A percentile compares a stretch with the other conserved stretches of the same genome.
Conservation (phyloP, 2,888 invertebrate species). For the Heliconius aoede region DNA sequence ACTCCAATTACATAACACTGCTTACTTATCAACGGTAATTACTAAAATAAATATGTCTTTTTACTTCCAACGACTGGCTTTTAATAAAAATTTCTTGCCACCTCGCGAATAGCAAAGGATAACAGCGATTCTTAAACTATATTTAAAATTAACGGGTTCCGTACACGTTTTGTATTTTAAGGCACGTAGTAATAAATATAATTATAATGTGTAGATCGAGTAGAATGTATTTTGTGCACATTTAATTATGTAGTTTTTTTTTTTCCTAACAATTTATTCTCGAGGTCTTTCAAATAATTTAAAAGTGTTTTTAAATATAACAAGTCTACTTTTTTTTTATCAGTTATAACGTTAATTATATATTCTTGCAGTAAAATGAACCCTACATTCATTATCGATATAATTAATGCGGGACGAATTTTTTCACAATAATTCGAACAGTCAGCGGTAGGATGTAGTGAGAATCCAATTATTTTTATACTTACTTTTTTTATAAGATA, state of each 20-base stretch:
- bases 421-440: background rate
- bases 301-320: background rate
- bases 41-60: conserved; percentile 38
- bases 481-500: too few relatives aligned
- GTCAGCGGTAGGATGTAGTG: background rate
- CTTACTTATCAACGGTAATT: conserved; percentile 27
- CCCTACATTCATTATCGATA: conserved; percentile 1
- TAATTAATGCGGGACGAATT: background rate
- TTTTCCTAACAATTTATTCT: background rate
- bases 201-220: background rate
- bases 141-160: conserved; percentile 13
- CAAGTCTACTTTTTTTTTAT: background rate
- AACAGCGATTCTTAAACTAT: conserved; percentile 26
- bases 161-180: background rate
- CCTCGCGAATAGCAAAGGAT: conserved; percentile 35
- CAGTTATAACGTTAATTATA: background rate
- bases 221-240: background rate
- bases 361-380: background rate
- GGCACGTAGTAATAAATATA: background rate
- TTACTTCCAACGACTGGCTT: conserved; percentile 37
- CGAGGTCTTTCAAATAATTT: background rate
- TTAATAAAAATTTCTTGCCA: conserved; percentile 34
- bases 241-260: background rate
- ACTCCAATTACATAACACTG: conserved; percentile 20
- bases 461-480: background rate